Base-by-base conservation (phyloP, 2,888 invertebrate genomes). In the Melanchra persicariae region DNA sequence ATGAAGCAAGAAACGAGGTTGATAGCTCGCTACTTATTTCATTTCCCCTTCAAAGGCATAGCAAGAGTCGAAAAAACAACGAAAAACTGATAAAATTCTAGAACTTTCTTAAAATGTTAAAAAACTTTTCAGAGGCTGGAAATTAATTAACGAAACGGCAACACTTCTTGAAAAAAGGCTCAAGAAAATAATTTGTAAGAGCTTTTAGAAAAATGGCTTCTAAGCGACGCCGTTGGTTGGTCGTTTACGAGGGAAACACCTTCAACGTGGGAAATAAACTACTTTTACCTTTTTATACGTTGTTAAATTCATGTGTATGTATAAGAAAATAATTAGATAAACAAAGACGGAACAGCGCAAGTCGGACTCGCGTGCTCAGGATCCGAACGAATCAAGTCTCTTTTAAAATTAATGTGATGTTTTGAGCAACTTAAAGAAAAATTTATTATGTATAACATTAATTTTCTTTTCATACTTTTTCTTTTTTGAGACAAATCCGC, bases 41-140 rank as follows among this genome's bases (percentile, higher is more conserved):
- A 77, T 71, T 77, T 68, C n/a, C 45, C 22, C 70, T 43, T 67
- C 69, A 71, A 71, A 71, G 69, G 22, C 76, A 37, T 26, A 45
- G 22, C 26, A 52, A n/a, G 12, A 49, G 40, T 49, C 7, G 24
- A 71, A 59, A 43, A 52, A 77, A 77, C 8, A 40, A 69, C 12
- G 22, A 24, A 51, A 63, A 15, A 43, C 51, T 19, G 30, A 30
- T 30, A 43, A 68, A 52, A 43, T 43, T 70, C 70, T 24, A 43
- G 52, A 68, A 77, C 22, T 54, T 68, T 24, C 43, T 10, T 52
- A 2, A 65, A 77, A 66, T 3, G 15, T 51, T 9, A 40, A 70
- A 43, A 37, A 75, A 43, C 10, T 70, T 45, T 45, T 67, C 40
- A 37, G 26, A 3, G 6, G 52, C 45, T 68, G 8, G 37, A 71